Base-by-base conservation (phyloP, 2,888 invertebrate species). In the Xanthia icteritia region DNA sequence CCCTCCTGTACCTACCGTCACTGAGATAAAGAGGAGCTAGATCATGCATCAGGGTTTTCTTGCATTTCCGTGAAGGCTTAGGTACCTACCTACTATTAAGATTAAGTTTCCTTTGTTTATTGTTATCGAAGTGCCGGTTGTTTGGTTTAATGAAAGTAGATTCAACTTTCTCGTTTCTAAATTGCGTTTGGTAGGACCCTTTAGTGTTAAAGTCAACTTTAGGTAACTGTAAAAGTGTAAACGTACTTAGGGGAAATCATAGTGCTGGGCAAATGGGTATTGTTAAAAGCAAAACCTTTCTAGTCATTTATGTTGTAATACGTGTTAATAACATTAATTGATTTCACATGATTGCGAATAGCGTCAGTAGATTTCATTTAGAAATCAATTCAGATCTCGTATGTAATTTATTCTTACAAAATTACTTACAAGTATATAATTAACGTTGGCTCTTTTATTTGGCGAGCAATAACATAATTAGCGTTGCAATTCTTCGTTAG, bases 391-490 rank as follows among this genome's bases (percentile, higher is more conserved):
- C 69, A 73, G 65, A 73, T 77, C 51, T 64, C 20, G 27, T 56
- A 36, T 51, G 60, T 77, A 81, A 77, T 76, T 76, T 74, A 67
- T 31, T 73, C 67, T 86, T 76, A 65, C 86, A 65, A 76, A 86
- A 76, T 76, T 48, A 81, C 64, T 77, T 69, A 89, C 81, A 81
- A 64, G 60, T 73, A 56, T 42, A 82, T 79, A 76, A 77, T 72
- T 81, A 84, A 60, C 60, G 39, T 74, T 70, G 66, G 31, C 51
- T 60, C 71, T 81, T 80, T 80, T 72, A 77, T 73, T 73, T 67
- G 42, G 56, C 56, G 82, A 71, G 70, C 51, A 73, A 86, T 81
- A 84, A 74, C 27, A 71, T 75, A 81, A 84, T 86, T 72, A 86
- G 63, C 72, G 60, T 54, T 63, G 76, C 74, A 80, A 77, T 84